These are phyloP conservation scores for Neodiprion lecontei DNA, from an alignment of 1,140 invertebrate genomes.

Conservation along the genomic window DNA sequence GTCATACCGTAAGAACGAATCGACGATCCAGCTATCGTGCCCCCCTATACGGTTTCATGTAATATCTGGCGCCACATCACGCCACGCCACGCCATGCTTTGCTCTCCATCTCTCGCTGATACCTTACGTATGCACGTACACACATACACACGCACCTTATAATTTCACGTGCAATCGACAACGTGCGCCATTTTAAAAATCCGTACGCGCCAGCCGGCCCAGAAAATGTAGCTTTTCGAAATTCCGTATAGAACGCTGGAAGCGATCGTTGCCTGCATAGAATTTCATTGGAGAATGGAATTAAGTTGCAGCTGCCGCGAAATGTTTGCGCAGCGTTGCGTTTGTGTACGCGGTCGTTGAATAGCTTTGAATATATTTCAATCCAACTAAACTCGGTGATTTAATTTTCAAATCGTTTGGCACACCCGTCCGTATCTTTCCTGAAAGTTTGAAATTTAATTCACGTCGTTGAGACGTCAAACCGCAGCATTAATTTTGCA, in stretches of 20 bases:
- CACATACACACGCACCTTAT: background rate
- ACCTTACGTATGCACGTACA: background rate
- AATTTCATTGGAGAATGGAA: conserved; percentile 1
- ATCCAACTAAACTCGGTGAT: too few relatives aligned
- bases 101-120: background rate
- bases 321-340: too few relatives aligned
- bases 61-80: background rate
- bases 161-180: background rate
- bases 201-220: background rate
- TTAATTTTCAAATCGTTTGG: too few relatives aligned
- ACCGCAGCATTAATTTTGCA: too few relatives aligned
- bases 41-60: background rate
- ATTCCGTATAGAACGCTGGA: background rate
- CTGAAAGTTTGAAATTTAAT: too few relatives aligned
- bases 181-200: background rate
- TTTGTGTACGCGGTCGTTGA: too few relatives aligned
- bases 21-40: too few relatives aligned
- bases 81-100: background rate
- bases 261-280: background rate
- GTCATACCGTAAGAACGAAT: background rate
- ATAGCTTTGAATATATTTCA: too few relatives aligned
- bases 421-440: too few relatives aligned
- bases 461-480: too few relatives aligned
- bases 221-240: background rate
- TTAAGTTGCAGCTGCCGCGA: background rate